Evolutionary conservation across 2,888 invertebrate genomes (phyloP), one percentile per base, ranked within the genome.

Genomic region (Glaucopsyche alexis): DNA sequence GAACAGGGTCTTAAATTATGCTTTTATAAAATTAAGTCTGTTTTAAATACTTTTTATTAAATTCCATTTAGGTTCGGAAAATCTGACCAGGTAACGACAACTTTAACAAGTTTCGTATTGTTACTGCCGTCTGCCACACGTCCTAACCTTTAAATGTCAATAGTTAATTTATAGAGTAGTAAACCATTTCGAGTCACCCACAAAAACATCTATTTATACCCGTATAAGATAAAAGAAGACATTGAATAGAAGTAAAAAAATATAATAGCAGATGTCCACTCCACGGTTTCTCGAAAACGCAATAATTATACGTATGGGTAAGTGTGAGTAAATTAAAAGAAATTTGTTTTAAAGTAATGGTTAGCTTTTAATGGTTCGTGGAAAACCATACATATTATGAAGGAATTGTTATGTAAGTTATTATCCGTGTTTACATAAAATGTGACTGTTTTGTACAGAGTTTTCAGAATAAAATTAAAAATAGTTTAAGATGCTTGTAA

Each of bases 171-270:
- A 92, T 90, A 81, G 85, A 81, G 82, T 78, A 77, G 90, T 92
- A 91, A 92, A 92, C 91, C 90, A 91, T 91, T 86, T 85, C 86
- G 90, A 89, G 81, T 85, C 83, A 79, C 83, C 89, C 89, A 90
- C 88, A 91, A 91, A 91, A 91, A 85, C 83, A 82, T 75, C 80
- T 77, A 78, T 82, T 87, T 87, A 90, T 91, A 88, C 83, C 83
- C 83, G 81, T 86, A 86, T 86, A 87, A 90, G 88, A 91, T 90
- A 91, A 93, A 89, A 87, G 86, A 77, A 79, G 84, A 87, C 87
- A 85, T 83, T 84, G 87, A 86, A 91, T 90, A 90, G 90, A 88
- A 89, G 88, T 87, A 81, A 76, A 85, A 87, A 88, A 88, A 87
- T 81, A 85, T 84, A 87, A 87, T 88, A 87, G 85, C 91, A 91